These are phyloP conservation scores for Dicycla oo DNA, from an alignment of 2,888 invertebrate genomes.

Conservation along the genomic window DNA sequence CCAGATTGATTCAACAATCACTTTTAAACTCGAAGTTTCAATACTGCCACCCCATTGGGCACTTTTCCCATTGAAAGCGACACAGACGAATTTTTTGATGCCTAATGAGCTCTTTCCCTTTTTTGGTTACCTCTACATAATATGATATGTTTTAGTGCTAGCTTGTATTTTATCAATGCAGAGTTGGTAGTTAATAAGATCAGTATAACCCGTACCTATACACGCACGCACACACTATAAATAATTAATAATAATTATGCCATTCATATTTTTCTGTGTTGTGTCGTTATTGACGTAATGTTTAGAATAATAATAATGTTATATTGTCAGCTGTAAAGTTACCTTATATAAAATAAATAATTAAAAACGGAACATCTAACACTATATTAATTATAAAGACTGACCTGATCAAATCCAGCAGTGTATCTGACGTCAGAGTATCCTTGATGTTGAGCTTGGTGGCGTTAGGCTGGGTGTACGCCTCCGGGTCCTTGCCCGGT, in stretches of 20 bases:
- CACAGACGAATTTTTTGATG: neutral
- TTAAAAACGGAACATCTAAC: neutral
- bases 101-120: too few relatives aligned
- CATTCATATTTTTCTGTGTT: too few relatives aligned
- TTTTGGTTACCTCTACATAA: too few relatives aligned
- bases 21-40: neutral
- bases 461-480: constrained; percentile 82
- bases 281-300: too few relatives aligned
- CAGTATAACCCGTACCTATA: too few relatives aligned
- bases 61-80: neutral
- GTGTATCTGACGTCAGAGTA: constrained; percentile 96
- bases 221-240: too few relatives aligned
- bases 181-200: neutral
- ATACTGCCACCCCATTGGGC: neutral
- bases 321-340: too few relatives aligned
- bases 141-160: neutral
- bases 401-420: constrained; percentile 97
- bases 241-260: too few relatives aligned
- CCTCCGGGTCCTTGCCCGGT: constrained; percentile 92
- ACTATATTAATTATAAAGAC: constrained; percentile 37
- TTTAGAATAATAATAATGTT: too few relatives aligned
- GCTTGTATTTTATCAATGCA: neutral
- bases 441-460: constrained; percentile 87
- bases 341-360: too few relatives aligned
- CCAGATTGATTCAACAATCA: neutral